Percentiles rank a stretch among this genome's conserved stretches.
Evolutionary conservation across 2,797 vertebrate genomes (phyloP).

Genomic region (Parauchenoglanis ngamensis): DNA sequence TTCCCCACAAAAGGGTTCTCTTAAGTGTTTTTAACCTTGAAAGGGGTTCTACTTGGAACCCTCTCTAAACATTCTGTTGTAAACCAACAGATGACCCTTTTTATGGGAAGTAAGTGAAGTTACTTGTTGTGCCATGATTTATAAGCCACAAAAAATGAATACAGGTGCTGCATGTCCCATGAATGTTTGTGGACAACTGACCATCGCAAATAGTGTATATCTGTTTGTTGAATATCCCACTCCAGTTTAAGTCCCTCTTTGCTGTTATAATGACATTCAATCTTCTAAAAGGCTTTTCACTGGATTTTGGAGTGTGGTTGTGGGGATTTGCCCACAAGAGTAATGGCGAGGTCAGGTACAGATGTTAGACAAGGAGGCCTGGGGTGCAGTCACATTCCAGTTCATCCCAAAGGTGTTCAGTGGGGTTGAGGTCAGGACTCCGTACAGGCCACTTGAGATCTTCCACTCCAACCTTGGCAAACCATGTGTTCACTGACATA

Average conservation of each 20-base stretch:
- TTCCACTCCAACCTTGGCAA: background rate
- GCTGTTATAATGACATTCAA: background rate
- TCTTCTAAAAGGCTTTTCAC: background rate
- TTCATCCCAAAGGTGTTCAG: background rate
- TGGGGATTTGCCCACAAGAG: background rate
- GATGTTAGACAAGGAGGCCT: background rate
- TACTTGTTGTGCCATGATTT: background rate
- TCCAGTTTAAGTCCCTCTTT: background rate
- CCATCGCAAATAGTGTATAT: background rate
- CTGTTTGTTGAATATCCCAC: background rate
- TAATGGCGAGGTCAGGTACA: background rate
- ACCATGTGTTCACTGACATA: background rate
- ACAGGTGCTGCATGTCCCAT: background rate
- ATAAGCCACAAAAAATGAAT: background rate
- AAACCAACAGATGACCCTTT: slow-evolving; percentile 49
- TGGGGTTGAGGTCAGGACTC: background rate
- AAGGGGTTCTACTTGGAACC: slow-evolving; percentile 3
- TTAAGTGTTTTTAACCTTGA: background rate
- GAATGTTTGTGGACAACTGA: background rate
- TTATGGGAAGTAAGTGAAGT: slow-evolving; percentile 43
- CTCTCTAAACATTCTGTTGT: background rate
- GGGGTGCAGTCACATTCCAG: background rate
- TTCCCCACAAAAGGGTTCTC: background rate
- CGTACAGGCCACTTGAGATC: background rate
- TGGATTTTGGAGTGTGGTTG: background rate